Evolutionary conservation across 2,113 vertebrate species (phyloP).

Genomic region (Pomatostomus ruficeps): DNA sequence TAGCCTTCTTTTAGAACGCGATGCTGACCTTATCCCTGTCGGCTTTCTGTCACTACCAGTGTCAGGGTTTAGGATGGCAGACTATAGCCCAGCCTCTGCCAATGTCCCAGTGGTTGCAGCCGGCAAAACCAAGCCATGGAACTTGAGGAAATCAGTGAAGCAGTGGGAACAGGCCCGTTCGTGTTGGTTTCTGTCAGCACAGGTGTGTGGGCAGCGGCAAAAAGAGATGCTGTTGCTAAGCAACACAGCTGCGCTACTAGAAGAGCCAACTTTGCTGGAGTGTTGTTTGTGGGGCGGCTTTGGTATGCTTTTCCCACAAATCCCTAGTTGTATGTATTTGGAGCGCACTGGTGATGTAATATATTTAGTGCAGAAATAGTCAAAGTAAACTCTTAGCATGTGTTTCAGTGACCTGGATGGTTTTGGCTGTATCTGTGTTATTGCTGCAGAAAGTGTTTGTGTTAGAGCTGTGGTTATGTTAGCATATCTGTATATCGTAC

Average conservation of each 20-base stretch:
- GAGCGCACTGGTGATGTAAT: not conserved
- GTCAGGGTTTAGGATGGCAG: not conserved
- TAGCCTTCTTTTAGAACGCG: rapidly evolving
- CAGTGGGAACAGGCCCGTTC: not conserved
- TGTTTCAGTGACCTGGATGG: not conserved
- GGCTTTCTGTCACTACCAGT: rapidly evolving
- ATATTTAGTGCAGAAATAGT: not conserved
- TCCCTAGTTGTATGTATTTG: not conserved
- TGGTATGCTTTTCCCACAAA: not conserved
- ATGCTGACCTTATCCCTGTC: rapidly evolving
- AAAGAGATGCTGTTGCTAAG: not conserved
- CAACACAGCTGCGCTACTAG: not conserved
- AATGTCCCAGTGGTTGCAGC: rapidly evolving
- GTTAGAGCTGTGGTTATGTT: not conserved
- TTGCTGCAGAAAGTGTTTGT: not conserved
- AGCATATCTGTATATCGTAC: not conserved
- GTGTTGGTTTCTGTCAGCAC: not conserved
- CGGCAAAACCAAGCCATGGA: not conserved
- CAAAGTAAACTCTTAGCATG: not conserved
- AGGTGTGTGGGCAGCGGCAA: not conserved
- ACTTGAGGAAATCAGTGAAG: not conserved
- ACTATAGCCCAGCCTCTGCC: rapidly evolving
- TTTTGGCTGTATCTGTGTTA: not conserved
- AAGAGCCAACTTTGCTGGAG: not conserved
- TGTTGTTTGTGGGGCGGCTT: not conserved